Evolutionary conservation across 64 coral and sea anemone species (phyloP).

Genomic region (Pocillopora damicornis): DNA sequence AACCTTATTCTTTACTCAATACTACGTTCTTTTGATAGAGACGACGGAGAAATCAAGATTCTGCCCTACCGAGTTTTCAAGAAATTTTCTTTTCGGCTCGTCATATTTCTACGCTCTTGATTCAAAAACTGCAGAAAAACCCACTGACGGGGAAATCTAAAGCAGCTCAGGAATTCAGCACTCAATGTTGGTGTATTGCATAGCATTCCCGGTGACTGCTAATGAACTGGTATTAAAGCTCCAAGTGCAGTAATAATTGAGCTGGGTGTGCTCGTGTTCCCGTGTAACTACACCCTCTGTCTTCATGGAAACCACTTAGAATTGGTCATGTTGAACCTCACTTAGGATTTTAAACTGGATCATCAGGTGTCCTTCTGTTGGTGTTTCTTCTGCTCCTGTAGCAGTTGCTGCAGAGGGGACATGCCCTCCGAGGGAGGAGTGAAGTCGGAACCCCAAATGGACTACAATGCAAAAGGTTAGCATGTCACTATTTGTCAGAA

Average conservation of each 20-base stretch:
- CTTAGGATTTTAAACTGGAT: not conserved
- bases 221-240: not conserved
- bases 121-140: not conserved
- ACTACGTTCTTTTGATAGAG: not conserved
- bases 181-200: not conserved
- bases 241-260: slow-evolving; percentile 25
- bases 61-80: not conserved
- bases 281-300: not conserved
- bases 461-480: slow-evolving; percentile 14
- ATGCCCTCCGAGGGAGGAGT: slow-evolving; percentile 40
- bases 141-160: not conserved
- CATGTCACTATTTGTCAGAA: not conserved
- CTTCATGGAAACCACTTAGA: slow-evolving; percentile 21
- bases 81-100: not conserved
- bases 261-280: not conserved
- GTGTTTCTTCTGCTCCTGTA: slow-evolving; percentile 65
- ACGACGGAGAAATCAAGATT: not conserved
- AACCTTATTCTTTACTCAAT: not conserved
- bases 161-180: not conserved
- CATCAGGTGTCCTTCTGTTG: slow-evolving; percentile 58
- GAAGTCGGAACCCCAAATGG: slow-evolving; percentile 60
- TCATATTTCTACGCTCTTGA: not conserved
- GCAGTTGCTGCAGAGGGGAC: slow-evolving; percentile 54
- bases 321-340: slow-evolving; percentile 16
- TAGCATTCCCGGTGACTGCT: not conserved